Evolutionary conservation across 2,113 vertebrate species (phyloP), one percentile per base, ranked within the genome.

Genomic region (Ovis canadensis): DNA sequence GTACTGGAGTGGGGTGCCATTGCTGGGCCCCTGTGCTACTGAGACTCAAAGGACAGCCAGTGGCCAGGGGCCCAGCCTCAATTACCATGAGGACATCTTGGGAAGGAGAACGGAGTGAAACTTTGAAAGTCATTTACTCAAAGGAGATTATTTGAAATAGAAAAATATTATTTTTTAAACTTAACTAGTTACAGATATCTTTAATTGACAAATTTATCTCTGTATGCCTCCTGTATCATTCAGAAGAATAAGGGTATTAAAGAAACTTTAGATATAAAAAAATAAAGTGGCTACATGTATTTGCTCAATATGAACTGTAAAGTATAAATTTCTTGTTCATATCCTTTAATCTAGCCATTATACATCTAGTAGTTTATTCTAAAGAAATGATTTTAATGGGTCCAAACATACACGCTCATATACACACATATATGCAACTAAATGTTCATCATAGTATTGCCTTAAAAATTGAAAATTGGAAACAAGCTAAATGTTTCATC

Each of bases 121-220:
- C 23, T 48, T 78, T 84, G 54, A 94, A 62, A 27, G 11, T 40
- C 12, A 64, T 85, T 90, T 85, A 55, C 40, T 21, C 55, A 64
- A 77, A 90, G 31, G 40, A 86, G 50, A 94, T 80, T 78, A 90
- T 90, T 96, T 96, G 50, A 85, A 78, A 64, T 55, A 90, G 23
- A 80, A 89, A 88, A 84, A 83, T 84, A n/a, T 27, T 50, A 13
- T 45, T 55, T 57, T 74, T 77, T 93, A 64, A 93, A 54, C n/a
- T 74, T 96, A 31, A 54, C 2, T 2, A 43, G 17, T 81, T 48
- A 92, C 25, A 80, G 43, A 21, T 82, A 74, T 92, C 33, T 92
- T 92, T 89, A 90, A 89, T 57, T 82, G 77, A 25, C 77, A 92
- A n/a, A 50, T 96, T 88, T 92, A n/a, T 43, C 4, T 83, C 60